Base-by-base conservation (phyloP, 2,113 vertebrate genomes). In the Myodes glareolus region DNA sequence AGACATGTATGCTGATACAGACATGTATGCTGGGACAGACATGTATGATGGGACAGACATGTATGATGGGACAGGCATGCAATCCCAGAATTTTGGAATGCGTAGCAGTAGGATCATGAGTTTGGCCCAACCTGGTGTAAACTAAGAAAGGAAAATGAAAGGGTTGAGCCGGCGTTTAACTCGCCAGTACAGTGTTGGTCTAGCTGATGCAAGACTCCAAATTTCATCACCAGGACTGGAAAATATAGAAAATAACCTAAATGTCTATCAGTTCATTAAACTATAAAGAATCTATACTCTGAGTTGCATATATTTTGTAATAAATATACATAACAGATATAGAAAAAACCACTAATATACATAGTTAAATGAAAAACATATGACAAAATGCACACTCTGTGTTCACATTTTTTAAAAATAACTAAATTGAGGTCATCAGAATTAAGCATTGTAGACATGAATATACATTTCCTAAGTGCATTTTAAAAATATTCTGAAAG, bases 331-430 rank as follows among this genome's bases (percentile, higher is more conserved):
- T 73, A 7, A 16, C 58, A 90, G 39, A 45, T 58, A 90, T n/a
- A 8, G 42, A 90, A 96, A 96, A 92, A 92, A 80, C 67, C 36
- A n/a, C 61, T 75, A 90, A 63, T 55, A 67, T 11, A 8, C 47
- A 73, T 45, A 78, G 17, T 39, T 86, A 88, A 89, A 50, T 65
- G 7, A 33, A 70, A 65, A 91, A 92, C 7, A 58, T 84, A 72
- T 80, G 33, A 88, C 17, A 91, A 94, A 94, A 91, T 72, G n/a
- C 25, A 65, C 78, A 70, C 81, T 95, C 55, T 75, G 65, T 58
- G 77, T 90, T 63, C 3, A 80, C 7, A 70, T 92, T 84, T 61
- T 90, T 47, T 92, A 68, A 86, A 68, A 86, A 88, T 76, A 85
- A 61, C 86, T 25, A 76, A 90, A 88, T 78, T 90, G 25, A 65